These are phyloP conservation scores for Anguilla marmorata DNA, from an alignment of 2,797 vertebrate genomes.

Conservation along the genomic window DNA sequence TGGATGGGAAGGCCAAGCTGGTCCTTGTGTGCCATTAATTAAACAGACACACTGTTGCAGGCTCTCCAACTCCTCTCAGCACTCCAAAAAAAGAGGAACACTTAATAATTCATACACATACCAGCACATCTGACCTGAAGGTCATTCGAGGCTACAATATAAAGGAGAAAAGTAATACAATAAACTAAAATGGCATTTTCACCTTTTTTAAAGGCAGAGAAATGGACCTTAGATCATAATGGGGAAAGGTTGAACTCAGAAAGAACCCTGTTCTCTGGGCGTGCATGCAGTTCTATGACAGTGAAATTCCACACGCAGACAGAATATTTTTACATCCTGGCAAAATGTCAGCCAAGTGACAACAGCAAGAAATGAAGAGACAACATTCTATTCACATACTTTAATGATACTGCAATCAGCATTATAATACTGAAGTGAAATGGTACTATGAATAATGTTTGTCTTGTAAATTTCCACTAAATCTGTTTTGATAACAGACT, in stretches of 20 bases:
- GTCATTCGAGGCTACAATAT: not conserved
- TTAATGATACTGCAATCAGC: not conserved
- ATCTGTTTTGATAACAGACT: not conserved
- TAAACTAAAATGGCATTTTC: not conserved
- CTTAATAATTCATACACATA: not conserved
- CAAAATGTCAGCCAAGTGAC: not conserved
- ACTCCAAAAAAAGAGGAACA: not conserved
- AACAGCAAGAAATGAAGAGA: slow-evolving; percentile 5
- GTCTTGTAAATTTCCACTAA: not conserved
- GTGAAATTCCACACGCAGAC: not conserved
- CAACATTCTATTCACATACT: not conserved
- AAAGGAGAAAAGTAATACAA: not conserved
- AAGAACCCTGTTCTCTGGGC: not conserved
- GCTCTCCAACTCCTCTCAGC: not conserved
- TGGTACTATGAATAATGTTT: not conserved
- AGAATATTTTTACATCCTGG: not conserved
- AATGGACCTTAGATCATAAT: not conserved
- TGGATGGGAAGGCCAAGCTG: not conserved
- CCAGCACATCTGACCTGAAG: not conserved
- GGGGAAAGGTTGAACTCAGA: not conserved
- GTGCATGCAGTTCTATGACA: not conserved
- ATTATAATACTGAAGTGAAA: slow-evolving; percentile 14
- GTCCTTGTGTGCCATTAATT: not conserved
- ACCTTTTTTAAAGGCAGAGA: not conserved
- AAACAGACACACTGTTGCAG: not conserved